Percentiles rank a stretch among this genome's conserved stretches.
phyloP scores from a whole-genome alignment of 1,140 invertebrate species.

The Carposina sasakii region DNA sequence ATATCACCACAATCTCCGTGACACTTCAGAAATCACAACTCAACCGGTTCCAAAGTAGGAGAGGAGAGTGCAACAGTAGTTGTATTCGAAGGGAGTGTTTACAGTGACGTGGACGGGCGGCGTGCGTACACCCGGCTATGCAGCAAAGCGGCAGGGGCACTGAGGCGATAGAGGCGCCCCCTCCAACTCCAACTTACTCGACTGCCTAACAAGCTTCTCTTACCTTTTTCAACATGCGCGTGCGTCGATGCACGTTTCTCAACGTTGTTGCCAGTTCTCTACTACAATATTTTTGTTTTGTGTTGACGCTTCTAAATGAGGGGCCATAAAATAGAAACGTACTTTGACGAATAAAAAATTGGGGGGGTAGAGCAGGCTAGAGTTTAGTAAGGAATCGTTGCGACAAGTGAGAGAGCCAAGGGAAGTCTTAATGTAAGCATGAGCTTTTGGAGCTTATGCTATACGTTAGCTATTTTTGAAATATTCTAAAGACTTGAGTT shows the following conservation, averaged over 20 bases:
- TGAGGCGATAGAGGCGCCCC: constrained; percentile 42
- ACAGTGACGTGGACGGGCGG: constrained; percentile 19
- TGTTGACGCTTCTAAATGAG: constrained; percentile 62
- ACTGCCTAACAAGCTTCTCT: constrained; percentile 53
- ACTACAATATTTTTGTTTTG: constrained; percentile 61
- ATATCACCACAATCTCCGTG: constrained; percentile 44
- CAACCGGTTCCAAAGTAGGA: constrained; percentile 50
- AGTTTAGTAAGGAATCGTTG: background rate
- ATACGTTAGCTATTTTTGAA: no score
- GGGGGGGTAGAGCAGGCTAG: constrained; percentile 17
- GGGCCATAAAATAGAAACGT: constrained; percentile 62
- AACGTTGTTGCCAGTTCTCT: constrained; percentile 53
- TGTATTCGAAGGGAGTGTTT: constrained; percentile 34
- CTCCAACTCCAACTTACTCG: constrained; percentile 32
- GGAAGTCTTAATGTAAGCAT: no score
- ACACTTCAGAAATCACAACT: constrained; percentile 33
- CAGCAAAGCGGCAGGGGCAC: constrained; percentile 43
- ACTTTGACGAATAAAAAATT: constrained; percentile 39
- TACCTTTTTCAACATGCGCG: constrained; percentile 56
- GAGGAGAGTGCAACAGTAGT: constrained; percentile 22
- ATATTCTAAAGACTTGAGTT: no score
- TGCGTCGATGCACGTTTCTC: constrained; percentile 57
- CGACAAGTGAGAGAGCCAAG: no score
- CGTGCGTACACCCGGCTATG: constrained; percentile 10
- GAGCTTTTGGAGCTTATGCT: no score